These are phyloP conservation scores for Folsomia manolachei DNA, from an alignment of 2,888 invertebrate genomes.

Conservation along the genomic window DNA sequence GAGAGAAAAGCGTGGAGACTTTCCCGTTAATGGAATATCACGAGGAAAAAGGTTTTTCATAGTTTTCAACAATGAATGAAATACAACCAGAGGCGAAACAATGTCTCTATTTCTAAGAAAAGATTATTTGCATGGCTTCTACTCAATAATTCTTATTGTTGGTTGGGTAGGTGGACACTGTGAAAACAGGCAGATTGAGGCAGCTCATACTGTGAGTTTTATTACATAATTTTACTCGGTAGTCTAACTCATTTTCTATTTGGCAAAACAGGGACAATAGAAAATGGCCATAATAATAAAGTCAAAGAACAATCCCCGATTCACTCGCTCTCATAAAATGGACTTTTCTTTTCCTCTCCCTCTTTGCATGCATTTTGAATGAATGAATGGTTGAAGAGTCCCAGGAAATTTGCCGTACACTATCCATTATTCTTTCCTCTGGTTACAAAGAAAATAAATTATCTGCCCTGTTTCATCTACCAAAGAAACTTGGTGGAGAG, in stretches of 20 bases:
- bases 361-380: conserved; percentile 14
- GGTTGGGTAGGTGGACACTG: neutral
- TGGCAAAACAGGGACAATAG: conserved; percentile 20
- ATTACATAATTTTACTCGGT: conserved; percentile 14
- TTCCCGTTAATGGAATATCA: too few relatives aligned
- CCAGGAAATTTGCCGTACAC: conserved; percentile 4
- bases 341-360: neutral
- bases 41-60: too few relatives aligned
- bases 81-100: too few relatives aligned
- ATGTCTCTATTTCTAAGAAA: too few relatives aligned
- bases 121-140: too few relatives aligned
- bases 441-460: conserved; percentile 21
- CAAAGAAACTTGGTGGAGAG: neutral
- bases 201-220: conserved; percentile 22
- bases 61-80: too few relatives aligned
- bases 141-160: neutral
- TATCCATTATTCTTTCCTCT: conserved; percentile 5
- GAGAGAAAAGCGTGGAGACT: too few relatives aligned
- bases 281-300: conserved; percentile 4
- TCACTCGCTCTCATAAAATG: conserved; percentile 1
- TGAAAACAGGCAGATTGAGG: too few relatives aligned
- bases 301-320: conserved; percentile 15
- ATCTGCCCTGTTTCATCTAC: conserved; percentile 12
- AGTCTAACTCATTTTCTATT: conserved; percentile 20
- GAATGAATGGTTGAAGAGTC: conserved; percentile 5